Evolutionary conservation across 2,113 vertebrate genomes (phyloP).

Genomic region (Bombycilla garrulus): DNA sequence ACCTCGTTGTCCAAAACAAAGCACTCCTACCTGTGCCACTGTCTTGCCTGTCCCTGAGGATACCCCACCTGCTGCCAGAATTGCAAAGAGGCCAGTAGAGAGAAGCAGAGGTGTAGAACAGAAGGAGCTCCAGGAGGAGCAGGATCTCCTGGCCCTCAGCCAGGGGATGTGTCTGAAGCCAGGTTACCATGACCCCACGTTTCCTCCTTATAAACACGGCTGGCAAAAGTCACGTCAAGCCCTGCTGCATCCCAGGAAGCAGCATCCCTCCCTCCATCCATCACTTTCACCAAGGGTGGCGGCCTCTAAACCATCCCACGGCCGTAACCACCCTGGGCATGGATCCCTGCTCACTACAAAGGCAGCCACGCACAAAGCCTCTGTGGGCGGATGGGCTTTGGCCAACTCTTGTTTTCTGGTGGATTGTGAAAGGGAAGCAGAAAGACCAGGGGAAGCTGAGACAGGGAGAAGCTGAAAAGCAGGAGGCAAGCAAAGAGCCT

Average conservation of each 20-base stretch:
- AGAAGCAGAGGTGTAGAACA: background rate
- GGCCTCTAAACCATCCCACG: background rate
- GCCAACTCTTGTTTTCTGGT: background rate
- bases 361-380: background rate
- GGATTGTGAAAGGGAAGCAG: conserved; percentile 20
- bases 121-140: background rate
- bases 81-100: background rate
- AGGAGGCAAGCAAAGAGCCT: background rate
- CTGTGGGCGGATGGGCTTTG: background rate
- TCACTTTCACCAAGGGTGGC: background rate
- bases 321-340: background rate
- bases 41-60: background rate
- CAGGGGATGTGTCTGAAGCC: background rate
- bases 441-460: background rate
- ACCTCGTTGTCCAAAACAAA: background rate
- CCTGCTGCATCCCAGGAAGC: background rate
- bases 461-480: background rate
- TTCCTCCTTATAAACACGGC: background rate
- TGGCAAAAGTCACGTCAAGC: background rate
- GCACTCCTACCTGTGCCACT: background rate
- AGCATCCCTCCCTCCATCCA: background rate
- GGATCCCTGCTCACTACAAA: conserved; percentile 19
- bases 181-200: background rate
- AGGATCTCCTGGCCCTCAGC: background rate
- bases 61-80: background rate